A percentile compares a stretch with the other conserved stretches of the same genome.
Conservation (phyloP, 2,113 vertebrate species). For the Copsychus sechellarum region DNA sequence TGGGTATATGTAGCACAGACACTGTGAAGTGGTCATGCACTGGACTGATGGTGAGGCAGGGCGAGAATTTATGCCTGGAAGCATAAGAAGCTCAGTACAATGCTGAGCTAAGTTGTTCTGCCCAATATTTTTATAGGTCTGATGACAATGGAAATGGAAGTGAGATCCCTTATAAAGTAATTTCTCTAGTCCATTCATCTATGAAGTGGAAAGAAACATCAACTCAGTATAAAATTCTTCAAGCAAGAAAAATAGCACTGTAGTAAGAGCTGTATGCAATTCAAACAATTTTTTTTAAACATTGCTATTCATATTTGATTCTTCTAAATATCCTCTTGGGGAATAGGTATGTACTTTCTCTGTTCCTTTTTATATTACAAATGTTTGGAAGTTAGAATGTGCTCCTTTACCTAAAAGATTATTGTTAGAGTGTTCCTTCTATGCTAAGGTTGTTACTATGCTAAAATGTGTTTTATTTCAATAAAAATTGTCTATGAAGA, state of each 20-base stretch:
- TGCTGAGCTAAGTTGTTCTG: neutral
- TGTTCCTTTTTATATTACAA: neutral
- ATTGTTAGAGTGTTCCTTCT: neutral
- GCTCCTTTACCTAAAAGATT: neutral
- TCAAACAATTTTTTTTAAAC: accelerated
- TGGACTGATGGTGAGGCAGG: neutral
- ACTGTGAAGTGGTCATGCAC: neutral
- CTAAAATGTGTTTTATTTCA: neutral
- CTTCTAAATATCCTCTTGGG: neutral
- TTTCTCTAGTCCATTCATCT: neutral
- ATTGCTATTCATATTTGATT: accelerated
- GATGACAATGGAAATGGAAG: neutral
- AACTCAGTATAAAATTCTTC: neutral
- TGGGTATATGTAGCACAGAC: neutral
- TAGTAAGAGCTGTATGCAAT: neutral
- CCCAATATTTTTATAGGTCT: neutral
- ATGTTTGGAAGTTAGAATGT: neutral
- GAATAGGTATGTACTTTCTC: neutral
- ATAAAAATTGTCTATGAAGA: neutral
- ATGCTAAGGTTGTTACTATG: neutral
- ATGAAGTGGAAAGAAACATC: neutral
- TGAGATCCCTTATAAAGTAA: neutral
- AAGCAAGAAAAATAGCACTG: neutral
- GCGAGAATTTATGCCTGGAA: neutral
- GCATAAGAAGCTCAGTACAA: neutral